Evolutionary conservation across 2,113 vertebrate genomes (phyloP).

Genomic region (Variabilichromis moorii): DNA sequence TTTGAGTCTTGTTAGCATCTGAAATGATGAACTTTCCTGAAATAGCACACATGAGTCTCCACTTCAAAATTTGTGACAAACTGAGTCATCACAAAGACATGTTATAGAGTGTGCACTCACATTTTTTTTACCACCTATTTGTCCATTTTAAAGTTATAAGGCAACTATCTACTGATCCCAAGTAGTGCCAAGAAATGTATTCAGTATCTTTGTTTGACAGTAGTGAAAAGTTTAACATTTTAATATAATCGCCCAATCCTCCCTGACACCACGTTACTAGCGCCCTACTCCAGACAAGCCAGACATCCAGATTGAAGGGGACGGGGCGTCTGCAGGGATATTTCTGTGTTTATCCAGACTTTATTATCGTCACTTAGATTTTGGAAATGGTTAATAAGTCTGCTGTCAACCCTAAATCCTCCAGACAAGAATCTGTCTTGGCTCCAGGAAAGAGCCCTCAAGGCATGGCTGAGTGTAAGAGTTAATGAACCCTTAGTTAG

Average conservation of each 20-base stretch:
- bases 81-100: background rate
- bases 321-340: background rate
- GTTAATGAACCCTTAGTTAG: constrained; percentile 28
- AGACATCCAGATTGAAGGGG: background rate
- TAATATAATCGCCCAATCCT: background rate
- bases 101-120: background rate
- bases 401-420: constrained; percentile 11
- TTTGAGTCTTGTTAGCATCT: background rate
- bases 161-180: background rate
- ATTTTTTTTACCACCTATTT: background rate
- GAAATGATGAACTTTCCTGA: background rate
- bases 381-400: background rate
- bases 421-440: background rate
- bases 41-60: background rate
- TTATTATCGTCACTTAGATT: background rate
- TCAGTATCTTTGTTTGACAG: background rate
- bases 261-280: background rate
- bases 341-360: background rate
- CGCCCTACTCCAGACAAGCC: background rate
- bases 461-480: constrained; percentile 9
- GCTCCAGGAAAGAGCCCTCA: background rate
- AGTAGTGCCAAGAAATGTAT: background rate
- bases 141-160: background rate
- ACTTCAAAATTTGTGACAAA: background rate
- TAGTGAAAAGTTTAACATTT: background rate